These are phyloP conservation scores for Sula dactylatra DNA, from an alignment of 2,113 vertebrate species.

Conservation along the genomic window DNA sequence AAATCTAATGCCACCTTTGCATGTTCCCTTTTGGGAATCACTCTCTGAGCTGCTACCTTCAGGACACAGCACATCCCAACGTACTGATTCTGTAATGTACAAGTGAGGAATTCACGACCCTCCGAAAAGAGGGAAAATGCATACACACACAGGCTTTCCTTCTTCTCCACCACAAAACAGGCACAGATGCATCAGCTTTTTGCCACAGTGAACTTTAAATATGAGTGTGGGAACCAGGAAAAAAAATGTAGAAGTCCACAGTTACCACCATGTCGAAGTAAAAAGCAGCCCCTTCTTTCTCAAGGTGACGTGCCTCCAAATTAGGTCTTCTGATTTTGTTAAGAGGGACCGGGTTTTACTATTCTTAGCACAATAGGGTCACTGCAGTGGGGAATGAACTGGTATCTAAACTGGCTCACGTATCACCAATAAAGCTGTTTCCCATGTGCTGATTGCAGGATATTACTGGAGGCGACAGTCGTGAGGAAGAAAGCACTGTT, in stretches of 20 bases:
- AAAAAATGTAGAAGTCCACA: not conserved
- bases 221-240: not conserved
- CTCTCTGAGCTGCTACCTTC: not conserved
- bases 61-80: not conserved
- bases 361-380: not conserved
- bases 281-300: not conserved
- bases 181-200: not conserved
- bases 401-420: not conserved
- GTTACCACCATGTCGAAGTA: fast-evolving
- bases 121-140: not conserved
- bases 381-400: not conserved
- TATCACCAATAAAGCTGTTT: not conserved
- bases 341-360: not conserved
- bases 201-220: not conserved
- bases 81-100: not conserved
- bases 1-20: not conserved
- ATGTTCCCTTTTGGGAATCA: not conserved
- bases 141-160: not conserved
- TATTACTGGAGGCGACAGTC: not conserved
- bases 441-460: not conserved
- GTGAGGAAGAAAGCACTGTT: not conserved
- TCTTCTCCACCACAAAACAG: not conserved
- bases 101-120: not conserved
- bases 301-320: not conserved
- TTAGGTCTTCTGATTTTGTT: not conserved